Evolutionary conservation across 1,140 invertebrate species (phyloP).

Genomic region (Mesaphorura yosii): DNA sequence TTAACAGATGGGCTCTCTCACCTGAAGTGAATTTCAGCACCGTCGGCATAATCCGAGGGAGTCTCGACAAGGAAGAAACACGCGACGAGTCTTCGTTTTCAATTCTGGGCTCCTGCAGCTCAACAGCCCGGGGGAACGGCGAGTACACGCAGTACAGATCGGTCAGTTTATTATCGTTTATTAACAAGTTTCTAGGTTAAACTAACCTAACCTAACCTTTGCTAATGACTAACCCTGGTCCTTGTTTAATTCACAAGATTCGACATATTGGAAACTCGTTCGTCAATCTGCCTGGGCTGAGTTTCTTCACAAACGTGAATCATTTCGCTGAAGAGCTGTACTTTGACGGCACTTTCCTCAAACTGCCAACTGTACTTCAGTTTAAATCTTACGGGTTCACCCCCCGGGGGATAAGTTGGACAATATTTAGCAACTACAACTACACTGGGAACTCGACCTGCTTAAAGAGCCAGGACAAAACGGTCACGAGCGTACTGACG

Average conservation of each 20-base stretch:
- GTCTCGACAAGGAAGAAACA: too few relatives aligned
- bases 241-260: too few relatives aligned
- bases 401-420: slow-evolving; percentile 21
- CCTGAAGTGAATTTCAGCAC: not conserved
- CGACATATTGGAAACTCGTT: slow-evolving; percentile 14
- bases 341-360: slow-evolving; percentile 19
- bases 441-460: slow-evolving; percentile 4
- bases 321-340: slow-evolving; percentile 21
- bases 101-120: too few relatives aligned
- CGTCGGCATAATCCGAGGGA: too few relatives aligned
- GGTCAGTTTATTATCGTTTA: too few relatives aligned
- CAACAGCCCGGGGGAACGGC: not conserved
- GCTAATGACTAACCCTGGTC: too few relatives aligned
- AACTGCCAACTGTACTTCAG: slow-evolving; percentile 1
- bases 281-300: slow-evolving; percentile 19
- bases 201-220: too few relatives aligned
- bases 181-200: too few relatives aligned
- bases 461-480: not conserved
- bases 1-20: not conserved
- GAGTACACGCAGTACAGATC: slow-evolving; percentile 6
- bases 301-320: slow-evolving; percentile 4
- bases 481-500: too few relatives aligned
- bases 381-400: slow-evolving; percentile 27
- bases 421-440: slow-evolving; percentile 10
- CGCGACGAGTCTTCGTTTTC: too few relatives aligned